These are phyloP conservation scores for Nematopogon swammerdamellus DNA, from an alignment of 2,888 invertebrate species.

Conservation along the genomic window DNA sequence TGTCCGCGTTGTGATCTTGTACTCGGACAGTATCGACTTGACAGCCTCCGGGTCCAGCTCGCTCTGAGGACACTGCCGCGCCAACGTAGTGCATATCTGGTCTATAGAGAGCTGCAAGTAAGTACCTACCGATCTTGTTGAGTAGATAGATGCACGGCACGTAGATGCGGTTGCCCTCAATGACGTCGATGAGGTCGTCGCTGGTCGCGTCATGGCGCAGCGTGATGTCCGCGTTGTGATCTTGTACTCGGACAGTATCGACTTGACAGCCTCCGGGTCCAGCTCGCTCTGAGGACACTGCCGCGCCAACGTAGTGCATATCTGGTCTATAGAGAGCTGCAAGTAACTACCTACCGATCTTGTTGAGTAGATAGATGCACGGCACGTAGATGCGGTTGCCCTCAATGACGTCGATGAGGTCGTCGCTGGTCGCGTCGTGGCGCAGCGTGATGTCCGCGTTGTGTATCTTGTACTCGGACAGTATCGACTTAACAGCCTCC, in stretches of 20 bases:
- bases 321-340: too few species aligned
- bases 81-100: too few species aligned
- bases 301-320: too few species aligned
- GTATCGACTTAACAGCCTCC: constrained; percentile 92
- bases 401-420: constrained; percentile 97
- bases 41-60: constrained; percentile 95
- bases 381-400: constrained; percentile 98
- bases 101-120: too few species aligned
- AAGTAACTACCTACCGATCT: constrained; percentile 73
- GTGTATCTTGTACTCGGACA: constrained; percentile 98
- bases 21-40: constrained; percentile 94
- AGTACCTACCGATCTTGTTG: constrained; percentile 93
- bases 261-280: constrained; percentile 91
- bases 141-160: constrained; percentile 98
- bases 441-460: constrained; percentile 96
- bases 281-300: constrained; percentile 88
- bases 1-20: constrained; percentile 99
- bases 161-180: constrained; percentile 98
- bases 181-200: constrained; percentile 97
- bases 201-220: constrained; percentile 92
- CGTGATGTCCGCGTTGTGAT: constrained; percentile 99
- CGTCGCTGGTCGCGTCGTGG: constrained; percentile 95
- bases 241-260: constrained; percentile 95
- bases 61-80: constrained; percentile 77
- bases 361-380: constrained; percentile 97